Evolutionary conservation across 1,140 invertebrate species (phyloP).

Genomic region (Drosophila nikananu): DNA sequence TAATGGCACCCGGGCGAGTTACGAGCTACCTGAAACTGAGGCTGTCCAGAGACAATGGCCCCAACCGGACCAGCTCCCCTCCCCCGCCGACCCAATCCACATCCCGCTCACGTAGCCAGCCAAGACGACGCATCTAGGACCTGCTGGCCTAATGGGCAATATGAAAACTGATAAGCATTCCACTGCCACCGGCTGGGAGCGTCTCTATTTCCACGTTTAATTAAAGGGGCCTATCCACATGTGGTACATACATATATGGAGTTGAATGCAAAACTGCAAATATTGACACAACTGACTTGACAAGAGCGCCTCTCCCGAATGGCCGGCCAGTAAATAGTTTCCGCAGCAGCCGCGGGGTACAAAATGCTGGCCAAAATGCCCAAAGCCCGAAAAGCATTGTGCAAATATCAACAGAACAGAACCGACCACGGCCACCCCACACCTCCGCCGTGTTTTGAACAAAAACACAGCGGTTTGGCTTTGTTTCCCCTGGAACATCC

Average conservation of each 20-base stretch:
- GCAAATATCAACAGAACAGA: slow-evolving; percentile 48
- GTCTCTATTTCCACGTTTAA: slow-evolving; percentile 58
- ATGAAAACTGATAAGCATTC: slow-evolving; percentile 49
- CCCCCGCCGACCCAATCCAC: neutral
- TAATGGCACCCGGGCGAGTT: slow-evolving; percentile 63
- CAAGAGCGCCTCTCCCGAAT: slow-evolving; percentile 18
- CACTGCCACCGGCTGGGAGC: neutral
- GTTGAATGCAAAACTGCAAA: slow-evolving; percentile 51
- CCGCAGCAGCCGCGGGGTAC: slow-evolving; percentile 17
- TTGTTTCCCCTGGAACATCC: slow-evolving; percentile 38
- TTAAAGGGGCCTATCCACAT: slow-evolving; percentile 50
- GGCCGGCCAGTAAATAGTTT: slow-evolving; percentile 39
- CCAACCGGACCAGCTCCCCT: slow-evolving; percentile 10
- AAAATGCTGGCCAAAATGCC: slow-evolving; percentile 25
- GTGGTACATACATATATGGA: neutral
- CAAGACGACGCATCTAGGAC: neutral
- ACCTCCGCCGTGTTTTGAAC: slow-evolving; percentile 11
- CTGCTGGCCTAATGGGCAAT: slow-evolving; percentile 35
- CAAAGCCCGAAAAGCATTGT: slow-evolving; percentile 51
- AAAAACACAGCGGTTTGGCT: slow-evolving; percentile 56
- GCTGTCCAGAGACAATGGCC: slow-evolving; percentile 41
- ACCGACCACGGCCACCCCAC: neutral
- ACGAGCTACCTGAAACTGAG: slow-evolving; percentile 46
- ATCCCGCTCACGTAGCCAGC: slow-evolving; percentile 23
- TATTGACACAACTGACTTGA: slow-evolving; percentile 69